Evolutionary conservation across 1,140 invertebrate genomes (phyloP), one percentile per base, ranked within the genome.

Genomic region (Oreohelix idahoensis): DNA sequence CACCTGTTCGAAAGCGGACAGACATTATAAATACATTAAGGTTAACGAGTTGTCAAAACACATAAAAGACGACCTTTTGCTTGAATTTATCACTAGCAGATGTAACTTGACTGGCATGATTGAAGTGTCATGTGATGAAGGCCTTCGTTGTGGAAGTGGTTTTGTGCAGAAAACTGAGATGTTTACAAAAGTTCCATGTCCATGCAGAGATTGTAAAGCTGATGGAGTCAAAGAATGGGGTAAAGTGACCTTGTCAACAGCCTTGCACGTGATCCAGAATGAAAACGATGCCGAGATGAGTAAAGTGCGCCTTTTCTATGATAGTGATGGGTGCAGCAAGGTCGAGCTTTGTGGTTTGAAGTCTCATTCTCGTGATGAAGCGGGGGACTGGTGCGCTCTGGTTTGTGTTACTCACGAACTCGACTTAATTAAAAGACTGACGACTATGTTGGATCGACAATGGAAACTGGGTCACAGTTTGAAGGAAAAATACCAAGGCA

Each of bases 331-430:
- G 20, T 15, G 29, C 11, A 26, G 23, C 0, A 26, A 42, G 26
- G 4, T 2, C 5, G 29, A 2, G 1, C 1, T 35, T 29, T 10
- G 29, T 23, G 38, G 39, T 1, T 15, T 45, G n/a, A 5, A 26
- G 42, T 49, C 42, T n/a, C 38, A 76, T 35, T 76, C 74, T 5
- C 38, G 42, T 2, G 42, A 76, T n/a, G 74, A 76, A 29, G 29
- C 8, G 10, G 74, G 29, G 4, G 74, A 76, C 29, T 76, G 74
- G 74, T 76, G 74, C 49, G 74, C 74, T 49, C 4, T 76, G 4
- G 45, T 29, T 32, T 76, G 74, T n/a, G 39, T 29, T 23, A 49
- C 74, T 35, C 74, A 76, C 32, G 74, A 76, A 1, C 1, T 35
- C 10, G 45, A 76, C 29, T 29, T 76, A 0, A 5, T 49, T 1